phyloP scores from a whole-genome alignment of 2,888 invertebrate species.

The Strigamia transsilvanica region DNA sequence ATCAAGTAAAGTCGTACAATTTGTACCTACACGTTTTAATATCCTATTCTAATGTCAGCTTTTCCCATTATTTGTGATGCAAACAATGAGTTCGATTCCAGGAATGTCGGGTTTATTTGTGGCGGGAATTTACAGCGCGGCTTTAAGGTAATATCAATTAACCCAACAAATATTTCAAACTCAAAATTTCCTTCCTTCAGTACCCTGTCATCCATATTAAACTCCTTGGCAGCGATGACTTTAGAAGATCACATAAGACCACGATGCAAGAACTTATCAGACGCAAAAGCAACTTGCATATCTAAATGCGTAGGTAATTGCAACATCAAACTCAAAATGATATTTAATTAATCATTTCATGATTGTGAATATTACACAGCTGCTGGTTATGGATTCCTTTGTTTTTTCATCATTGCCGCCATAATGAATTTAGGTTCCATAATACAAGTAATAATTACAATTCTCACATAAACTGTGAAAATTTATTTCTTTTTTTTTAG shows the following conservation, averaged over 20 bases:
- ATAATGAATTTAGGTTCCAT: conserved; percentile 20
- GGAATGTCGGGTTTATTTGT: conserved; percentile 89
- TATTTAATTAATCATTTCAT: too few relatives aligned
- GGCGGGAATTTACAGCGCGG: conserved; percentile 90
- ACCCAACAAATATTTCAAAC: neutral
- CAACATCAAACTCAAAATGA: too few relatives aligned
- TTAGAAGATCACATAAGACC: conserved; percentile 6
- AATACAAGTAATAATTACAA: neutral
- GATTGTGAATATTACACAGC: neutral
- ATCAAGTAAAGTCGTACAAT: neutral
- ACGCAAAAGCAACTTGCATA: neutral
- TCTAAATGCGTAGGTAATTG: conserved; percentile 15
- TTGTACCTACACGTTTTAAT: neutral
- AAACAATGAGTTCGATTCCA: conserved; percentile 76
- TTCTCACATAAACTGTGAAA: neutral
- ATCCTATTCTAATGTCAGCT: conserved; percentile 66
- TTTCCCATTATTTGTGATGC: conserved; percentile 84
- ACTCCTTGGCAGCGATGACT: conserved; percentile 37
- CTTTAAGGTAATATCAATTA: conserved; percentile 71
- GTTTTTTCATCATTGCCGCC: conserved; percentile 12
- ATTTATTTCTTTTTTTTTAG: neutral
- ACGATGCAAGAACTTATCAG: neutral
- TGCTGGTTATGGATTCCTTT: neutral
- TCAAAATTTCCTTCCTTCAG: neutral
- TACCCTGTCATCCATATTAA: conserved; percentile 22